Evolutionary conservation across 2,113 vertebrate genomes (phyloP).

Genomic region (Xiphophorus couchianus): DNA sequence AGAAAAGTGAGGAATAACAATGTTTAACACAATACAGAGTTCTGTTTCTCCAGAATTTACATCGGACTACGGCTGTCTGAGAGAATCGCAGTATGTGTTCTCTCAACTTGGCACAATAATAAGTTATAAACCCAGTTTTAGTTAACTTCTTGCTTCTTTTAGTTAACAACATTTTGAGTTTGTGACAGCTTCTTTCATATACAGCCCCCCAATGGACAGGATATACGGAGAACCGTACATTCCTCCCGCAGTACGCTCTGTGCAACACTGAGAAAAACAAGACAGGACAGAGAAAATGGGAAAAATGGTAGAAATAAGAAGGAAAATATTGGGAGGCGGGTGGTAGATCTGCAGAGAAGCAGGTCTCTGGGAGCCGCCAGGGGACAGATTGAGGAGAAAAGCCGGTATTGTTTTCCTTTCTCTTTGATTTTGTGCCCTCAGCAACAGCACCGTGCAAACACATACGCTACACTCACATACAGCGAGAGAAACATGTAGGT

Average conservation of each 20-base stretch:
- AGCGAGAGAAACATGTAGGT: constrained; percentile 13
- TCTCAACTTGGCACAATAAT: too few species aligned
- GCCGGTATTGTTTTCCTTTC: constrained; percentile 66
- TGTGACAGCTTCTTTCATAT: background rate
- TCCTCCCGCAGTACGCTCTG: background rate
- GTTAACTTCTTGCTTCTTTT: background rate
- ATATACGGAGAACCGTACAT: background rate
- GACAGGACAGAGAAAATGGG: constrained; percentile 6
- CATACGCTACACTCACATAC: constrained; percentile 8
- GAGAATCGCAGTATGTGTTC: constrained; percentile 11
- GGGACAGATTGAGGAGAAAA: constrained; percentile 52
- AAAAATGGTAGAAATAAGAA: constrained; percentile 25
- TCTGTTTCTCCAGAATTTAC: constrained; percentile 33
- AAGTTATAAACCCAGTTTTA: background rate
- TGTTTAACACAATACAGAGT: constrained; percentile 38
- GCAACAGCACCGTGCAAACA: constrained; percentile 46
- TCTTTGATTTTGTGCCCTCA: constrained; percentile 71
- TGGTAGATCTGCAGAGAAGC: constrained; percentile 31
- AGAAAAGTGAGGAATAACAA: constrained; percentile 37
- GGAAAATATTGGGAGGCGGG: constrained; percentile 30
- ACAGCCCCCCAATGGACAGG: background rate
- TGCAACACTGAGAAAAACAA: background rate
- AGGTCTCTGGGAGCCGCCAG: constrained; percentile 42
- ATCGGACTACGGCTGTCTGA: constrained; percentile 20
- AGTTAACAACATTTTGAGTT: background rate